Evolutionary conservation across 2,888 invertebrate genomes (phyloP).

Genomic region (Chrysolina americana): DNA sequence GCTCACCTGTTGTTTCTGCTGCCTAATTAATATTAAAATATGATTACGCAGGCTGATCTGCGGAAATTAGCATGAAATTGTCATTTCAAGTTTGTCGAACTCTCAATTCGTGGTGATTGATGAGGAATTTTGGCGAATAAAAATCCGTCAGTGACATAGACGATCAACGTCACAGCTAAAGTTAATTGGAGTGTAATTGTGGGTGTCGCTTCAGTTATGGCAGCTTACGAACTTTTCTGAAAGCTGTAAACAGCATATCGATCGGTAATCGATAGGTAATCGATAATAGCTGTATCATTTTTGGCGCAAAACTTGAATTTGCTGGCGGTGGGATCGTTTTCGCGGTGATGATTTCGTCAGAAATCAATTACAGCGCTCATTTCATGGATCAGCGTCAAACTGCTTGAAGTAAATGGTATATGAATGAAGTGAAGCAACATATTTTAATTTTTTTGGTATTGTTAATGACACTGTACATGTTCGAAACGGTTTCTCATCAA

Average conservation of each 20-base stretch:
- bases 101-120: neutral
- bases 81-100: constrained; percentile 11
- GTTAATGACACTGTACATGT: no score
- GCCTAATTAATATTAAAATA: constrained; percentile 3
- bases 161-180: neutral
- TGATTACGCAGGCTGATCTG: neutral
- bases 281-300: neutral
- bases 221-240: constrained; percentile 14
- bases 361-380: no score
- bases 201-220: neutral
- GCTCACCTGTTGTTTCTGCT: neutral
- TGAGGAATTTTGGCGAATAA: neutral
- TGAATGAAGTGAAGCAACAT: no score
- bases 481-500: no score
- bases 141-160: neutral
- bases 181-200: constrained; percentile 11
- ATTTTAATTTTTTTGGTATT: no score
- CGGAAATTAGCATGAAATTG: constrained; percentile 13
- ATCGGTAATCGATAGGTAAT: neutral
- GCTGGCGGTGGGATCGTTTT: neutral
- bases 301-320: constrained; percentile 1
- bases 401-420: no score
- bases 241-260: neutral
- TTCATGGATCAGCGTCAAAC: no score
- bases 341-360: no score